Base-by-base conservation (phyloP, 2,797 vertebrate species). In the Arnoldichthys spilopterus region DNA sequence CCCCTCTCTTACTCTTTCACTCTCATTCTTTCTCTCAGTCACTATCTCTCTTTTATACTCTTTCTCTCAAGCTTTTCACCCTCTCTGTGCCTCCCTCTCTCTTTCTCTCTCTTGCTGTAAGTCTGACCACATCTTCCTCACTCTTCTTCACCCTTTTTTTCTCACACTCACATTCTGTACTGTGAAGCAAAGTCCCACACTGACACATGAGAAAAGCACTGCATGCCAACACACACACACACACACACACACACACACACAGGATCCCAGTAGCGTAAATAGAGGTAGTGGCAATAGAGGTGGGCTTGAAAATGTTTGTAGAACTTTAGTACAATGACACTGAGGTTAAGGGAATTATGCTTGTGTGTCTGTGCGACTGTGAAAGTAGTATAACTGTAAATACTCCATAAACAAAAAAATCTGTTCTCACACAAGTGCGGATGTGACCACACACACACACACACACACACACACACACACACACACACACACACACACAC, bases 1-100 rank as follows among this genome's bases (percentile, higher is more conserved):
- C 56, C 72, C 40, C 34, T 22, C 30, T 74, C 77, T 64, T 72
- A 32, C 24, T 67, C 87, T 88, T 91, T 90, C 88, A 82, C 89
- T 86, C 86, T 37, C 34, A 3, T 7, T 37, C 40, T 43, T 8
- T 43, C 40, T 43, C 40, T 43, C 40, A 0, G 6, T 24, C 6
- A 7, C 58, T 24, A 53, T 59, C 3, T 61, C 61, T 9, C 51
- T 32, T 62, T 59, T 11, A 24, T 28, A n/a, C 24, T 34, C 30
- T 61, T 16, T 64, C 45, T 30, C 76, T 79, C 51, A 37, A 53
- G 43, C 56, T 34, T 47, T 37, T 62, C 45, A 47, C 22, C 51
- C 56, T 71, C 37, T 69, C 56, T 68, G 37, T 58, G 34, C 54
- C 45, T 24, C 51, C 34, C 78, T 16, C 74, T 37, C 56, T 49